phyloP scores from a whole-genome alignment of 2,113 vertebrate species.

The Centropristis striata region DNA sequence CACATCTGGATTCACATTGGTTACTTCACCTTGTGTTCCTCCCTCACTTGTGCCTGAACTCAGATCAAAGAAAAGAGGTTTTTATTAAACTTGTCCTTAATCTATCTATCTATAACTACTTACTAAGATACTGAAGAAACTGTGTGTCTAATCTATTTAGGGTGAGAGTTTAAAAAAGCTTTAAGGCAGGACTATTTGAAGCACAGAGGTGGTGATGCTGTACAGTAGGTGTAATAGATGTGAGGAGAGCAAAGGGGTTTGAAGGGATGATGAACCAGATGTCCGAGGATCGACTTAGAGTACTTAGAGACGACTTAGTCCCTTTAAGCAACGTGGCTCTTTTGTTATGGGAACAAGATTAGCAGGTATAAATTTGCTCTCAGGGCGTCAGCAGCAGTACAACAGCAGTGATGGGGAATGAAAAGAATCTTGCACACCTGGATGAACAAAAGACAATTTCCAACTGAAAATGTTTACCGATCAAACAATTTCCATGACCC shows the following conservation, averaged over 20 bases:
- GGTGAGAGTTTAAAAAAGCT: no score
- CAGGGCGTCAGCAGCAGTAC: neutral
- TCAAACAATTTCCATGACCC: neutral
- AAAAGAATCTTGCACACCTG: neutral
- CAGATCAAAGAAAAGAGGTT: no score
- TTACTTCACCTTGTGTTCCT: neutral
- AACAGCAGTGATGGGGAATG: neutral
- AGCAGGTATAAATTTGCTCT: conserved; percentile 2
- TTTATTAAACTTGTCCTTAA: no score
- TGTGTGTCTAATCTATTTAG: no score
- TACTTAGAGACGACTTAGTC: conserved; percentile 30
- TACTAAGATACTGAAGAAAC: no score
- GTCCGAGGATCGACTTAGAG: conserved; percentile 1
- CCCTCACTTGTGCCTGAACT: no score
- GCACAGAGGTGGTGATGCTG: neutral
- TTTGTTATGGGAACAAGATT: conserved; percentile 48
- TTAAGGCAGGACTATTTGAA: neutral
- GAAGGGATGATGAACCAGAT: neutral
- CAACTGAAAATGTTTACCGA: no score
- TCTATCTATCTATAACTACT: no score
- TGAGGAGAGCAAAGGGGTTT: neutral
- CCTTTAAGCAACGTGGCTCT: neutral
- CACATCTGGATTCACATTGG: neutral
- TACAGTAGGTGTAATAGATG: neutral
- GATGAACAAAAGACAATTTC: neutral